Base-by-base conservation (phyloP, 2,888 invertebrate genomes). In the Candidula unifasciata region DNA sequence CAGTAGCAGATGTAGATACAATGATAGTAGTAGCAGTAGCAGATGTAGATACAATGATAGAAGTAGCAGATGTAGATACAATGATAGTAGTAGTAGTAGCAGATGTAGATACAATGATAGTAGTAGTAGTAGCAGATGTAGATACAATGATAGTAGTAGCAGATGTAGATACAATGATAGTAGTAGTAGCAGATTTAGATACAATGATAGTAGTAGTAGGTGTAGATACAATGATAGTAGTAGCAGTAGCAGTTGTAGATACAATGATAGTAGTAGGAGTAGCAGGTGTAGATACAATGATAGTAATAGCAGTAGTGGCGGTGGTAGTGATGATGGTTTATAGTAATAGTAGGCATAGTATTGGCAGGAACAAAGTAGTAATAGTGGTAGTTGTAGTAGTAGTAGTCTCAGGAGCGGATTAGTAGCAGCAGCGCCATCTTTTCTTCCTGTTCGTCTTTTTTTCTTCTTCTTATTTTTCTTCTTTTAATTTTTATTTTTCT, bases 131-230 rank as follows among this genome's bases (percentile, higher is more conserved):
- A 30, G 30, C 21, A 68, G 68, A 30, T 30, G 6, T 68, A 30
- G 68, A 35, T 16, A 18, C 35, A 18, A 35, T 69, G 35, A 35
- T 35, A 69, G 69, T 18, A 68, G 30, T 27, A 30, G 66, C 30
- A 30, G 66, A 10, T 13, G 30, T 69, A 27, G 5, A 35, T 35
- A 35, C 18, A 69, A 35, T 69, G 21, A 35, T 69, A 69, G 69
- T 69, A 69, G 33, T 35, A 69, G 35, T 69, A 27, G 66, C 13
- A 24, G 27, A 27, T 2, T 5, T 66, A 13, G n/a, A n/a, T n/a
- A n/a, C n/a, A 35, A 21, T 69, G 18, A 10, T 35, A 35, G 69
- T 60, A 78, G 78, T 78, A 78, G 60, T 78, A 60, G 78, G 57
- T 30, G 60, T 78, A 60, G 60, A 30, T 60, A 33, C 60, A 60